Base-by-base conservation (phyloP, 1,140 invertebrate species). In the Drosophila athabasca region DNA sequence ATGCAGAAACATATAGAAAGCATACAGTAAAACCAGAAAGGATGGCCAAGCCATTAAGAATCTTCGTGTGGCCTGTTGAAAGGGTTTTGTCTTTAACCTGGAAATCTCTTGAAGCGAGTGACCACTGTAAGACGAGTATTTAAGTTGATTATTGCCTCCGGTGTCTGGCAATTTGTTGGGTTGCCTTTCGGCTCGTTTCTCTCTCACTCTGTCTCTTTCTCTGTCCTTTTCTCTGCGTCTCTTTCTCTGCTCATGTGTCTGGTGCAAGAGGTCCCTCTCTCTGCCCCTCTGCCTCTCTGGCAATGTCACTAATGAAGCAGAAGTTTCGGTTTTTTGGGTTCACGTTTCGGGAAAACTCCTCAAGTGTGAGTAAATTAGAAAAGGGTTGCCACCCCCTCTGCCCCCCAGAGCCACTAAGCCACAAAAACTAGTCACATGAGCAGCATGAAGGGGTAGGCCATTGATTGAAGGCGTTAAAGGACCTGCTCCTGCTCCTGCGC, bases 361-460 rank as follows among this genome's bases (percentile, higher is more conserved):
- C 76, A 68, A 79, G 76, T 73, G 76, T 68, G 68, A 79, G 76
- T 79, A 79, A 79, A 79, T 79, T 79, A 73, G 68, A 79, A 73
- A 79, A 79, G 76, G 76, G 76, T 73, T 76, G 54, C 6, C 35
- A 4, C 24, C 35, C 51, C 29, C 24, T 26, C 57, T 13, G 17
- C 15, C 57, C 9, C 24, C 2, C 6, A 24, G 2, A 55, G n/a
- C 49, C 31, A 17, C 60, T 9, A 53, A 62, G 50, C 31, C 46
- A 49, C 19, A 59, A 62, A 54, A 76, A 76, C 74, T 76, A 76
- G 72, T 58, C 44, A 76, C 62, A 68, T 67, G 51, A 35, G 31
- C 15, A 50, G 51, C 24, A 15, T 1, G 29, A 17, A 13, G 22
- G 44, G 45, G 6, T 3, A 15, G 54, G 26, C 17, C 9, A 52